A percentile compares a stretch with the other conserved stretches of the same genome.
Conservation (phyloP, 2,113 vertebrate species). For the Arothron firmamentum region DNA sequence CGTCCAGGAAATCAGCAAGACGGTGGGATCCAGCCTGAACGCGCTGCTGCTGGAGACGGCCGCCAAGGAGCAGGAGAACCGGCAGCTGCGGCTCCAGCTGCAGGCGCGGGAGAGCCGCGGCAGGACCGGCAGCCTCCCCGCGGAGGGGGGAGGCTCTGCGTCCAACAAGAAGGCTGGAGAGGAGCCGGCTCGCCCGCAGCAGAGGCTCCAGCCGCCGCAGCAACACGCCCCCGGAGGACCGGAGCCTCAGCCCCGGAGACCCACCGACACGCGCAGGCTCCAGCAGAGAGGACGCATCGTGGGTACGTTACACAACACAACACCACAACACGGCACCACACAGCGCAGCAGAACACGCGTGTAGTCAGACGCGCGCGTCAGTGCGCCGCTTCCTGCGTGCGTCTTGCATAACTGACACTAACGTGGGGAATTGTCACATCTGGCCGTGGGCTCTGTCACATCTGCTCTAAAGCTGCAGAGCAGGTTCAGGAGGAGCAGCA, state of each 20-base stretch:
- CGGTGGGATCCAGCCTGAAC: constrained; percentile 73
- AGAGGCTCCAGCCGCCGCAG: constrained; percentile 8
- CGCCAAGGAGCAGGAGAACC: constrained; percentile 75
- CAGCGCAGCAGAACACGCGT: neutral
- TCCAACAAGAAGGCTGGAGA: constrained; percentile 17
- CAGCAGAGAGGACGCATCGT: constrained; percentile 72
- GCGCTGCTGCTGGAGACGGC: constrained; percentile 75
- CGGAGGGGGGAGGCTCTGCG: constrained; percentile 23
- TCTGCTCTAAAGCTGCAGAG: neutral
- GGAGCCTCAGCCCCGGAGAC: constrained; percentile 28
- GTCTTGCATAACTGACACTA: too few species aligned
- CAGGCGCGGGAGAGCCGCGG: constrained; percentile 50
- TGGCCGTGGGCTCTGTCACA: too few species aligned
- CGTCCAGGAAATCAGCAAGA: constrained; percentile 76
- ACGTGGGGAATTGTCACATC: too few species aligned
- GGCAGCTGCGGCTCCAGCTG: constrained; percentile 62
- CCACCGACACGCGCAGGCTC: constrained; percentile 62
- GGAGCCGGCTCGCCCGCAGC: constrained; percentile 45
- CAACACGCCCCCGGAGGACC: constrained; percentile 39
- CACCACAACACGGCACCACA: constrained; percentile 8
- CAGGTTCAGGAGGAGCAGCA: constrained; percentile 1
- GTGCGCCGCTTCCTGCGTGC: too few species aligned
- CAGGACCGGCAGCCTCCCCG: neutral
- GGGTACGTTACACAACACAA: constrained; percentile 53
- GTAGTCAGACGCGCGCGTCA: too few species aligned